Base-by-base conservation (phyloP, 2,888 invertebrate genomes). In the Pammene fasciana region DNA sequence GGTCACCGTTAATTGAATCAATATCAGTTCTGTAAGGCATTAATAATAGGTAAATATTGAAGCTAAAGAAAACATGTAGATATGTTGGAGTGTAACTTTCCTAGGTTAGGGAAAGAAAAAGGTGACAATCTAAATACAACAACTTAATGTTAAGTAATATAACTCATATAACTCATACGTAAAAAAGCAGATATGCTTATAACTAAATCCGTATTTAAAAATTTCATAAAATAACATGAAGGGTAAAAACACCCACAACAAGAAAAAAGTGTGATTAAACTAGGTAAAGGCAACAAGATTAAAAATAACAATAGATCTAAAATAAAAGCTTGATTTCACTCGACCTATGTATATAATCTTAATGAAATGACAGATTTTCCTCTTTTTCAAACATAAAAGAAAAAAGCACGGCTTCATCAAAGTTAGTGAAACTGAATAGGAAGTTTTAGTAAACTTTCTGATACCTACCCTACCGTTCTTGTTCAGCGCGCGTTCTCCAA, bases 401-500 rank as follows among this genome's bases (percentile, higher is more conserved):
- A 9, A 48, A 61, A 61, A 50, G 13, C 36, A 26, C 9, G 55
- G 5, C 5, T 14, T 46, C 55, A 48, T 26, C 41, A 50, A 56
- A 48, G 41, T 68, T 34, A 46, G 26, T 55, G 41, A 50, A 55
- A 56, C 55, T 54, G 26, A 56, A 41, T 18, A 41, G 14, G 16
- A 55, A 43, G 50, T 62, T 62, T 52, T n/a, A 52, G 62, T 41
- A 9, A 68, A 62, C 55, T 62, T 46, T 13, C 14, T 26, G 26
- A 16, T 14, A 55, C n/a, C n/a, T n/a, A n/a, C n/a, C n/a, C n/a
- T n/a, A n/a, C 54, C 46, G 38, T 26, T 56, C 55, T 54, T 67
- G 54, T 41, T 62, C 34, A n/a, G 34, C 34, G 26, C 14, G 43
- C 48, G 61, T 48, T 67, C 46, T 56, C 62, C 62, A 62, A 68